These are phyloP conservation scores for Limnothrissa miodon DNA, from an alignment of 2,113 vertebrate genomes.

Conservation along the genomic window DNA sequence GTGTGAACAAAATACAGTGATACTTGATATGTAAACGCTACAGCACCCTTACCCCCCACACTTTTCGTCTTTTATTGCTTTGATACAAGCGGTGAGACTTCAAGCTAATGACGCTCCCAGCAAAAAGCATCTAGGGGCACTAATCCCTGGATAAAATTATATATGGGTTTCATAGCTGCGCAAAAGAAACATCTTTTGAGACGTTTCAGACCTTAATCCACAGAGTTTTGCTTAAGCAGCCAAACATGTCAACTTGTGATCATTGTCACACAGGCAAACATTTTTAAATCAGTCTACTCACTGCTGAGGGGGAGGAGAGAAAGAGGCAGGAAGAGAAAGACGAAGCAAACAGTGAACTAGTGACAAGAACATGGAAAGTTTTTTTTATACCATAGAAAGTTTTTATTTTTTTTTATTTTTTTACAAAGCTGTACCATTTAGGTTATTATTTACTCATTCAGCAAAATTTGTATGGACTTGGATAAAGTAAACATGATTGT, in stretches of 20 bases:
- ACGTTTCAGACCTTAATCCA: slow-evolving; percentile 60
- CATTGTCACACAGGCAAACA: slow-evolving; percentile 67
- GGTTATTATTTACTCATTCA: neutral
- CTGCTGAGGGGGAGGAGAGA: slow-evolving; percentile 44
- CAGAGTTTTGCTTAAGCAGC: slow-evolving; percentile 69
- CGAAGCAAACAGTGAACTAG: slow-evolving; percentile 54
- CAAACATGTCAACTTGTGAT: slow-evolving; percentile 74
- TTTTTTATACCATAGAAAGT: neutral
- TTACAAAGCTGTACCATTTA: neutral
- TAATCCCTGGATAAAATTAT: slow-evolving; percentile 64
- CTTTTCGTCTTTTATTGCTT: slow-evolving; percentile 24
- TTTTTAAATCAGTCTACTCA: slow-evolving; percentile 73
- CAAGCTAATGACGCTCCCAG: slow-evolving; percentile 69
- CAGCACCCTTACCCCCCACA: neutral
- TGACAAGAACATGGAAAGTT: slow-evolving; percentile 21
- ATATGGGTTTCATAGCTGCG: slow-evolving; percentile 62
- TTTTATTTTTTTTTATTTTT: neutral
- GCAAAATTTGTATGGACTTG: too few relatives aligned
- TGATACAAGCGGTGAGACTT: slow-evolving; percentile 46
- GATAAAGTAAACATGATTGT: too few relatives aligned
- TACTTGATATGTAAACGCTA: slow-evolving; percentile 5
- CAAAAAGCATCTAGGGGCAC: slow-evolving; percentile 58
- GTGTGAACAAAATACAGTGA: slow-evolving; percentile 25
- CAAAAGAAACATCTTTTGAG: slow-evolving; percentile 62
- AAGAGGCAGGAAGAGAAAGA: slow-evolving; percentile 31